Conservation (phyloP, 2,888 invertebrate species). For the Aethes cnicana region DNA sequence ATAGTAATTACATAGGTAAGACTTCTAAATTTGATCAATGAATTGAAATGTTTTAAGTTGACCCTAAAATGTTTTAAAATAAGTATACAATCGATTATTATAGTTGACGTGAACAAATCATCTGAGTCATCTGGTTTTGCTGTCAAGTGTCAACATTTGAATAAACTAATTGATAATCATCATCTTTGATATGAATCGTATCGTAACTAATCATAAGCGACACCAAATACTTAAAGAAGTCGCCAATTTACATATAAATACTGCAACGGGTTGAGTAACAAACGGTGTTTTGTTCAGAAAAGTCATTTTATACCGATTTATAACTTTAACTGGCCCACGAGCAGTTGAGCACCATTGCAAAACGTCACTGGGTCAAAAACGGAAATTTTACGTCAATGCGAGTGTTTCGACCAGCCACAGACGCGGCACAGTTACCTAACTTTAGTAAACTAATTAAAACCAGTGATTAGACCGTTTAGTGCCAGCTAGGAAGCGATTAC, state of each 20-base stretch:
- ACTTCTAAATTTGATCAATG: slow-evolving; percentile 14
- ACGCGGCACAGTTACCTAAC: slow-evolving; percentile 17
- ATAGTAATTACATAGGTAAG: slow-evolving; percentile 14
- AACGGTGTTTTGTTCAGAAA: slow-evolving; percentile 4
- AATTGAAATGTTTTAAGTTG: background rate
- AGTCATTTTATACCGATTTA: slow-evolving; percentile 15
- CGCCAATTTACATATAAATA: too few species aligned
- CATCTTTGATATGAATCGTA: too few species aligned
- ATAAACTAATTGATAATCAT: too few species aligned
- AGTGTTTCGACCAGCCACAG: slow-evolving; percentile 14
- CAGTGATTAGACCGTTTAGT: slow-evolving; percentile 49
- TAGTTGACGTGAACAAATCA: too few species aligned
- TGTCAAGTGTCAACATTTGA: too few species aligned
- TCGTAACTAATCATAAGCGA: too few species aligned
- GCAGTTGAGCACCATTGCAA: slow-evolving; percentile 20
- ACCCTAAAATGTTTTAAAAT: too few species aligned
- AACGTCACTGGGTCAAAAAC: slow-evolving; percentile 23
- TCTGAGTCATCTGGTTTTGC: too few species aligned
- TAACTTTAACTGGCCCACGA: slow-evolving; percentile 18
- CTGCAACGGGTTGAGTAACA: slow-evolving; percentile 16
- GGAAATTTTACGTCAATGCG: slow-evolving; percentile 23
- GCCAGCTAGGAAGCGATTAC: slow-evolving; percentile 32
- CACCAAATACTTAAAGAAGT: too few species aligned
- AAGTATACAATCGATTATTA: too few species aligned
- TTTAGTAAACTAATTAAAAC: slow-evolving; percentile 29